Base-by-base conservation (phyloP, 2,113 vertebrate species). In the Cettia cetti region DNA sequence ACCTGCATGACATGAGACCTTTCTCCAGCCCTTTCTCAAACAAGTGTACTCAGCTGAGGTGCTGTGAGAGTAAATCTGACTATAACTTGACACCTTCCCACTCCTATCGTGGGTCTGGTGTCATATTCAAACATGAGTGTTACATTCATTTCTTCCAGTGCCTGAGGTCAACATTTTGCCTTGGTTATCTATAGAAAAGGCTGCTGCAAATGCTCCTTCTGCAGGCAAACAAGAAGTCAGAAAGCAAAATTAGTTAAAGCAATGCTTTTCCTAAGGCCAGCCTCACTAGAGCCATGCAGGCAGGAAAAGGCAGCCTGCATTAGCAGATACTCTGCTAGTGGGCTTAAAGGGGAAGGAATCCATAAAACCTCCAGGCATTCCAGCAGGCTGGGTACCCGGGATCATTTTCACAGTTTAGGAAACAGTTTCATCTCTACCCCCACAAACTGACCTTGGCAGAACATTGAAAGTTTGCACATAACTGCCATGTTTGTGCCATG, bases 321-420 rank as follows among this genome's bases (percentile, higher is more conserved):
- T 24, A 87, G 53, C 61, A 60, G 37, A 77, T 45, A 49, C 42
- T 7, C 75, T 66, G 40, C 64, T 63, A 74, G 82, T 10, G 6
- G 75, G 54, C 66, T 90, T 82, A 85, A 72, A 60, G 44, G 76
- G 83, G 80, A 82, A 74, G 53, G 93, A 93, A 92, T 91, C 95
- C 88, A 60, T 66, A 88, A 92, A 90, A 80, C 78, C 83, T 85
- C 53, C 65, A 87, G 44, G 79, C 84, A 95, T 95, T 92, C 94
- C 92, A 83, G 60, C 72, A 89, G 79, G 31, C 85, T 93, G 92
- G 82, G 68, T 80, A 94, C 76, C 15, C 27, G 0, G 72, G 92
- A 96, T 95, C 92, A 52, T 63, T 92, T 95, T 92, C 94, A 95
- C 50, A 68, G 82, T 86, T 95, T 83, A 91, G 93, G 93, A 93